Conservation (phyloP, 1,140 invertebrate genomes). For the Heliothis virescens region DNA sequence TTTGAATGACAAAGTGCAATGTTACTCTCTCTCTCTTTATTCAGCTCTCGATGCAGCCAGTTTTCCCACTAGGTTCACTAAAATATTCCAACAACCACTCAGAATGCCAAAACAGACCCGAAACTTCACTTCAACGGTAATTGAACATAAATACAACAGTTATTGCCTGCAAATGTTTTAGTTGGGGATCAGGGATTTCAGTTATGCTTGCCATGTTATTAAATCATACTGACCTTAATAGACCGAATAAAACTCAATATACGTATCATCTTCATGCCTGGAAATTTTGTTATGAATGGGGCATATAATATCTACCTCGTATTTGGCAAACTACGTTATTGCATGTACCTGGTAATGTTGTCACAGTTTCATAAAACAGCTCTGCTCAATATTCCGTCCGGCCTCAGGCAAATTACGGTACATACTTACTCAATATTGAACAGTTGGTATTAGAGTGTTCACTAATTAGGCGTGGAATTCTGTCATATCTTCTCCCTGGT, state of each 20-base stretch:
- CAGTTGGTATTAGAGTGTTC: background rate
- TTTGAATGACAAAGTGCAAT: background rate
- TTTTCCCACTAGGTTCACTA: background rate
- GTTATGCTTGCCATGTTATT: background rate
- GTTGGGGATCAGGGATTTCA: background rate
- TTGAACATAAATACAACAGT: background rate
- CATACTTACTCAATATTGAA: conserved; percentile 15
- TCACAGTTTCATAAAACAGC: background rate
- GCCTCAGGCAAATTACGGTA: background rate
- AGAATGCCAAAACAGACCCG: background rate
- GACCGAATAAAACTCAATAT: too few species aligned
- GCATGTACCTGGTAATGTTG: background rate
- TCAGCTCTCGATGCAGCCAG: background rate
- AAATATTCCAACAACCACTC: background rate
- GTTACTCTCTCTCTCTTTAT: too few species aligned
- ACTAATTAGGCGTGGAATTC: background rate
- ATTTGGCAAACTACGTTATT: background rate
- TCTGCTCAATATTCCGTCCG: background rate
- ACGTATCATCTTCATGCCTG: too few species aligned
- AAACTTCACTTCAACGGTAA: background rate
- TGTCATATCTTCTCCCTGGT: background rate
- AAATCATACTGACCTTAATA: background rate
- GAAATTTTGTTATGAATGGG: too few species aligned
- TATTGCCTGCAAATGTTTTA: background rate
- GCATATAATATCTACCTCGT: too few species aligned